Base-by-base conservation (phyloP, 2,888 invertebrate species). In the Brachylomia viminalis region DNA sequence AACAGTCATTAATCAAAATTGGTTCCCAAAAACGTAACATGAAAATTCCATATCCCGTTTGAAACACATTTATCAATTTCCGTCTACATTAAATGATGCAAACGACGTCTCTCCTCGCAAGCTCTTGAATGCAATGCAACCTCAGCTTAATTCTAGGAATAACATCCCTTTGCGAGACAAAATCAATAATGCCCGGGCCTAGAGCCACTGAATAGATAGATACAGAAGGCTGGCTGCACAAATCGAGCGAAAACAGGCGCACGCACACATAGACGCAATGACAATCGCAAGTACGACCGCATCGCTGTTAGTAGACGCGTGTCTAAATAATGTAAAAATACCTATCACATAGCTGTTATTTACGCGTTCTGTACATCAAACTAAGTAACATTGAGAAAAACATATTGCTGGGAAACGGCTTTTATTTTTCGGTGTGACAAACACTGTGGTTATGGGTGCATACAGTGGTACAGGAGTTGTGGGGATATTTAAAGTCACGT, bases 151-250 rank as follows among this genome's bases (percentile, higher is more conserved):
- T 54, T 72, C 74, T 68, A 54, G 75, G 23, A 76, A 86, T 84
- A 84, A 67, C 72, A 74, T 70, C 81, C 79, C 61, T 71, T 69
- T 75, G 49, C 30, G 38, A 66, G 78, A 76, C 74, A 82, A 85
- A 87, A 86, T 86, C 87, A 68, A 86, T 86, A 82, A 61, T 66
- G 56, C n/a, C 49, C 27, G 54, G 65, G 61, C 11, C 56, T 30
- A 58, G 8, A n/a, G 20, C 42, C 62, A 62, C 81, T 1, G 23
- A 30, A 1, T 73, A 33, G 20, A 73, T 38, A 64, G 20, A 0
- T 33, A 27, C 38, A 77, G 81, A 80, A 80, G 54, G 13, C 30
- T 56, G 0, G 6, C 3, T 81, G 47, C 47, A 27, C 62, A 20
- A 5, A 38, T 15, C 6, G 17, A 33, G 23, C 5, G 27, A 27